Evolutionary conservation across 2,113 vertebrate species (phyloP).

Genomic region (Mionectes macconnelli): DNA sequence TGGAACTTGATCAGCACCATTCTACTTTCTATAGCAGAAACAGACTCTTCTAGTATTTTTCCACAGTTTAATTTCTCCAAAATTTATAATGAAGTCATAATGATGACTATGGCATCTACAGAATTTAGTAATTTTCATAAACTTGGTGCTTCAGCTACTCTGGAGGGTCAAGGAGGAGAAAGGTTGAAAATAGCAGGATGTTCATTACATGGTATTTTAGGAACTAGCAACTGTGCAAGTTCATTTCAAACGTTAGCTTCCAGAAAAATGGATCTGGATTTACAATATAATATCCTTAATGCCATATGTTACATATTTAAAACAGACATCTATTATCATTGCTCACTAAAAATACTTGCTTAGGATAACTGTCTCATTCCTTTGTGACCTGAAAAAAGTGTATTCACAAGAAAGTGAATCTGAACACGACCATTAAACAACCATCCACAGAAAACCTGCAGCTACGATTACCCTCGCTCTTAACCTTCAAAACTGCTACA

Average conservation of each 20-base stretch:
- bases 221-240: background rate
- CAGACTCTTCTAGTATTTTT: background rate
- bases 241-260: background rate
- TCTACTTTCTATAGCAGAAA: background rate
- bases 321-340: background rate
- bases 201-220: background rate
- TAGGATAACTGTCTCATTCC: background rate
- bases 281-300: background rate
- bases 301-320: background rate
- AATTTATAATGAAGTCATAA: background rate
- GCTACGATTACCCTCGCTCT: background rate
- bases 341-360: background rate
- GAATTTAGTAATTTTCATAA: background rate
- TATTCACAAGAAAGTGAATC: background rate
- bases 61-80: background rate
- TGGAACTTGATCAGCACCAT: background rate
- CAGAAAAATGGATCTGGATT: background rate
- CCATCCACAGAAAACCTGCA: background rate
- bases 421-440: background rate
- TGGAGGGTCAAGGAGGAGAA: background rate
- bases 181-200: background rate
- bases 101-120: background rate
- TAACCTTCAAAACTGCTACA: background rate
- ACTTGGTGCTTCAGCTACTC: background rate
- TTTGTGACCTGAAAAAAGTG: background rate